Percentiles rank a stretch among this genome's conserved stretches.
Conservation (phyloP, 30 jellyfish, hydroid and myxozoan species). For the Clytia hemisphaerica region DNA sequence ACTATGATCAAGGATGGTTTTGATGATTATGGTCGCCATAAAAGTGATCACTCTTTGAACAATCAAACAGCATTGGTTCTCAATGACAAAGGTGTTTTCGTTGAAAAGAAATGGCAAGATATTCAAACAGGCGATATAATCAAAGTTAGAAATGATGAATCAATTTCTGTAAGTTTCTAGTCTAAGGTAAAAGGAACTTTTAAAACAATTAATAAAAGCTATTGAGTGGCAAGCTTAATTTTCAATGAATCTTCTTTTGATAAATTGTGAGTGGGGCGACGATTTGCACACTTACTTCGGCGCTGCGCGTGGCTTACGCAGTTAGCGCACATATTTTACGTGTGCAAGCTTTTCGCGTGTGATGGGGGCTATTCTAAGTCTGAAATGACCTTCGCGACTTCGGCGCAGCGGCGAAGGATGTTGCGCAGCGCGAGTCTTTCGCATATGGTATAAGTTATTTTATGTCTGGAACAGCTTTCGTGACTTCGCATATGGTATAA, state of each 20-base stretch:
- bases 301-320: too few relatives aligned
- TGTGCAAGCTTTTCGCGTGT: too few relatives aligned
- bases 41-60: slow-evolving; percentile 74
- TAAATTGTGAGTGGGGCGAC: too few relatives aligned
- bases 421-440: too few relatives aligned
- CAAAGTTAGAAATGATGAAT: slow-evolving; percentile 68
- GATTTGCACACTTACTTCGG: too few relatives aligned
- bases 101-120: slow-evolving; percentile 54
- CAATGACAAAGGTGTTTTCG: slow-evolving; percentile 42
- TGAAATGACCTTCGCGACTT: too few relatives aligned
- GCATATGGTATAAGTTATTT: too few relatives aligned
- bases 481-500: too few relatives aligned
- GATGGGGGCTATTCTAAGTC: too few relatives aligned
- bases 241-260: neutral
- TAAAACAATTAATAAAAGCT: neutral
- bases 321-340: too few relatives aligned
- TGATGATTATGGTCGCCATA: slow-evolving; percentile 91
- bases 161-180: slow-evolving; percentile 57
- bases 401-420: too few relatives aligned
- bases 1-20: slow-evolving; percentile 83
- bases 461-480: too few relatives aligned
- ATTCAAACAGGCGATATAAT: slow-evolving; percentile 77
- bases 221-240: neutral
- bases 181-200: neutral
- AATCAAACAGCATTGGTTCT: slow-evolving; percentile 58